Evolutionary conservation across 2,888 invertebrate species (phyloP).

Genomic region (Dermolepida albohirtum): DNA sequence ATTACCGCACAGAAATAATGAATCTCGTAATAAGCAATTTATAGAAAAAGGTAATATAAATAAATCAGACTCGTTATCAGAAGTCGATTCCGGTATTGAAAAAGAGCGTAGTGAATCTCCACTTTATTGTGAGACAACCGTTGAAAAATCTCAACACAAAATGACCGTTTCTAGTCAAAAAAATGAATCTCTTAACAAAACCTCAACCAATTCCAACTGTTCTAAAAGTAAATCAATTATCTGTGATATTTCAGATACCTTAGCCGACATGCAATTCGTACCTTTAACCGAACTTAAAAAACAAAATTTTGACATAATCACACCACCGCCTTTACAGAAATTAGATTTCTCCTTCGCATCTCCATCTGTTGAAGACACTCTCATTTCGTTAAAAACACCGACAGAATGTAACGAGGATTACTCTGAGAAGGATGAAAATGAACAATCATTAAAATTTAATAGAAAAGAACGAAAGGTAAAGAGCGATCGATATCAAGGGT

Average conservation of each 20-base stretch:
- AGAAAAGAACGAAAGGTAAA: conserved; percentile 32
- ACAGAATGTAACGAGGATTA: not conserved
- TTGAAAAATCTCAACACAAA: conserved; percentile 9
- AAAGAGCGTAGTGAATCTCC: conserved; percentile 41
- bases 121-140: conserved; percentile 9
- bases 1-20: not conserved
- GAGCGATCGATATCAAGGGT: conserved; percentile 44
- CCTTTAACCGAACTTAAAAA: conserved; percentile 33
- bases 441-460: not conserved
- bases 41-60: conserved; percentile 24
- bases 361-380: conserved; percentile 18
- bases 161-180: conserved; percentile 17
- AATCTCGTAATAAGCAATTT: conserved; percentile 6
- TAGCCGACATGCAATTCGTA: conserved; percentile 39
- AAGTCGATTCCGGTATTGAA: conserved; percentile 42
- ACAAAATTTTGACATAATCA: conserved; percentile 32
- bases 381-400: conserved; percentile 27
- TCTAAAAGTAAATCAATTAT: conserved; percentile 37
- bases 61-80: conserved; percentile 35
- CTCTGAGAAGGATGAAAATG: conserved; percentile 11
- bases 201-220: conserved; percentile 16
- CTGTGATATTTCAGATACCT: conserved; percentile 46
- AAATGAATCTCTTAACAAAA: conserved; percentile 6
- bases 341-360: conserved; percentile 32
- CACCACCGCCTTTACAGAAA: conserved; percentile 34